Evolutionary conservation across 1,140 invertebrate species (phyloP).

Genomic region (Bombus huntii): DNA sequence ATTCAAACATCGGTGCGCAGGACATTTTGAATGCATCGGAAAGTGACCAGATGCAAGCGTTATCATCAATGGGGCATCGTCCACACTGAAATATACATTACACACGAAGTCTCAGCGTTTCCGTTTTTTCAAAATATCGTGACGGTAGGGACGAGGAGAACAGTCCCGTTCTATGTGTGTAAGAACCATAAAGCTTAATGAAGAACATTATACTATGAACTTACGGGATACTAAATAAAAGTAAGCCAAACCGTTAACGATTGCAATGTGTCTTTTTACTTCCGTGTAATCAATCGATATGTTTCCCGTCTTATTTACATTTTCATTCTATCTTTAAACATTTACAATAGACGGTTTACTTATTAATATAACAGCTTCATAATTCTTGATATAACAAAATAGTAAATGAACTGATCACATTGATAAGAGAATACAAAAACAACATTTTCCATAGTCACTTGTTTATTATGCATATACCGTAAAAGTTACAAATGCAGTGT

Average conservation of each 20-base stretch:
- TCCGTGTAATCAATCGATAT: background rate
- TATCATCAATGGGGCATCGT: conserved; percentile 42
- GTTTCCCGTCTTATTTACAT: background rate
- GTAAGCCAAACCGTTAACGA: conserved; percentile 81
- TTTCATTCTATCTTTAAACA: background rate
- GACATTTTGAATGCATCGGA: conserved; percentile 31
- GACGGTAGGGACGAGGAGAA: conserved; percentile 72
- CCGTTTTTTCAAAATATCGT: conserved; percentile 73
- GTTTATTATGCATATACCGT: conserved; percentile 3
- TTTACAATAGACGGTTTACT: background rate
- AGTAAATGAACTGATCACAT: background rate
- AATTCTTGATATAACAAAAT: background rate
- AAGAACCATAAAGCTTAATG: conserved; percentile 82
- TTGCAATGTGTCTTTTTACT: conserved; percentile 10
- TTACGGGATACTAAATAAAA: conserved; percentile 83
- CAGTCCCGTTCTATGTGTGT: conserved; percentile 80
- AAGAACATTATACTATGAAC: conserved; percentile 83
- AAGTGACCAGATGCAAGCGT: conserved; percentile 17
- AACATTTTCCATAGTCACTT: background rate
- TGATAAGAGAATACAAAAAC: background rate
- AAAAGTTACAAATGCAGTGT: conserved; percentile 7
- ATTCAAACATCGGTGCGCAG: background rate
- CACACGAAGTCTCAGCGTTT: conserved; percentile 70
- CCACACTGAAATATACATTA: conserved; percentile 61
- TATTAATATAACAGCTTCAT: background rate